Percentiles rank a stretch among this genome's conserved stretches.
These are phyloP conservation scores for Trachurus trachurus DNA, from an alignment of 2,797 vertebrate genomes.

Conservation along the genomic window DNA sequence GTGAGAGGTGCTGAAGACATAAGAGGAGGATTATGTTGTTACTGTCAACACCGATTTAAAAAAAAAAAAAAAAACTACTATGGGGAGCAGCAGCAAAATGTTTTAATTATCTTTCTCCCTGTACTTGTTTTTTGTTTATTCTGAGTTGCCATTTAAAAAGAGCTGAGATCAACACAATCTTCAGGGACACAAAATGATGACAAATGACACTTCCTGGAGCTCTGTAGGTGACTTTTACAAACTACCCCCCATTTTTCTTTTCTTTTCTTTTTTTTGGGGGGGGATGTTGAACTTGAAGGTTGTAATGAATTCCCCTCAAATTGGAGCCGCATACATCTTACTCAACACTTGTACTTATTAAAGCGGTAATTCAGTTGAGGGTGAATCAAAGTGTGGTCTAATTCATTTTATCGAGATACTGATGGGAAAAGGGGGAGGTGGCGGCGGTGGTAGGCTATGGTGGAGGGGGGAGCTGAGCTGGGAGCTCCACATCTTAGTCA, in stretches of 20 bases:
- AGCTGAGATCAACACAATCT: background rate
- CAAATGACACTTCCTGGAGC: background rate
- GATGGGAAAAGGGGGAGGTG: background rate
- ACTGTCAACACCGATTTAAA: slow-evolving; percentile 12
- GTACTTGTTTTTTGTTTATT: background rate
- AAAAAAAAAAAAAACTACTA: no score
- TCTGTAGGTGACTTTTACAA: slow-evolving; percentile 23
- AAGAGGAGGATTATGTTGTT: slow-evolving; percentile 34
- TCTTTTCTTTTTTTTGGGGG: no score
- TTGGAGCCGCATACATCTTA: slow-evolving; percentile 1
- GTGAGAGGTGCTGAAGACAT: slow-evolving; percentile 44
- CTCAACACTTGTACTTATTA: slow-evolving; percentile 36
- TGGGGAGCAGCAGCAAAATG: background rate
- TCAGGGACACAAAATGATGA: background rate
- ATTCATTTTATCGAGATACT: slow-evolving; percentile 31
- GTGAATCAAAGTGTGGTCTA: slow-evolving; percentile 30
- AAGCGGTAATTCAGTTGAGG: slow-evolving; percentile 13
- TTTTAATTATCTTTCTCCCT: background rate
- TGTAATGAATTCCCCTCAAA: background rate
- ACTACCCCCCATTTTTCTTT: slow-evolving; percentile 6
- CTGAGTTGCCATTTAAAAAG: slow-evolving; percentile 11
- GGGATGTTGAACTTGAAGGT: slow-evolving; percentile 12
- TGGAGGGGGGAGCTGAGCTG: background rate
- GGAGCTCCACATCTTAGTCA: slow-evolving; percentile 30
- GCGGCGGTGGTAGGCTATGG: no score